Evolutionary conservation across 1,140 invertebrate species (phyloP).

Genomic region (Drosophila kikkawai): DNA sequence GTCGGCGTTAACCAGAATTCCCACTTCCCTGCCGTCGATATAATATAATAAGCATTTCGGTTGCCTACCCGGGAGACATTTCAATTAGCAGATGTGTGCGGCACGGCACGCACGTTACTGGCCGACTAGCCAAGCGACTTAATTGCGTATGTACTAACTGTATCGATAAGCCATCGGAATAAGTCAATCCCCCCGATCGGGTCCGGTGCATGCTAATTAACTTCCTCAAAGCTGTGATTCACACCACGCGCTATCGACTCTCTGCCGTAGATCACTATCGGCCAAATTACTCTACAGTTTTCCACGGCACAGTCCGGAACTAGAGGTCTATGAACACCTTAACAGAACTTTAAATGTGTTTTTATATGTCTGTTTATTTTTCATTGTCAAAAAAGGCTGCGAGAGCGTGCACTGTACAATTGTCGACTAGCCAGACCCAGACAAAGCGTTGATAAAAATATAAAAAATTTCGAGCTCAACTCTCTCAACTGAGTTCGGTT

Average conservation of each 20-base stretch:
- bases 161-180: slow-evolving; percentile 45
- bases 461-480: slow-evolving; percentile 33
- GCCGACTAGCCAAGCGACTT: slow-evolving; percentile 21
- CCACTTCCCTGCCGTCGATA: background rate
- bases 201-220: slow-evolving; percentile 67
- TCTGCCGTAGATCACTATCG: slow-evolving; percentile 13
- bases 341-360: slow-evolving; percentile 28
- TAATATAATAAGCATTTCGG: slow-evolving; percentile 8
- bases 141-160: slow-evolving; percentile 47
- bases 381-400: slow-evolving; percentile 28
- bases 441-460: slow-evolving; percentile 55
- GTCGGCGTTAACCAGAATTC: slow-evolving; percentile 20
- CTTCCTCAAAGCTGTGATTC: slow-evolving; percentile 59
- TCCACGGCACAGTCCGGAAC: slow-evolving; percentile 56
- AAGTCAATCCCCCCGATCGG: slow-evolving; percentile 49
- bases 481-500: slow-evolving; percentile 37
- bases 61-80: slow-evolving; percentile 32
- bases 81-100: slow-evolving; percentile 19
- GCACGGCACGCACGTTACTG: slow-evolving; percentile 34
- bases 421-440: slow-evolving; percentile 34
- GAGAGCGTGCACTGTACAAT: slow-evolving; percentile 20
- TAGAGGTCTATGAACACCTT: slow-evolving; percentile 34
- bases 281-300: slow-evolving; percentile 41
- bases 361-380: slow-evolving; percentile 17
- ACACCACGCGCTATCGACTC: background rate